These are phyloP conservation scores for Acanthoscelides obtectus DNA, from an alignment of 2,888 invertebrate genomes.

Conservation along the genomic window DNA sequence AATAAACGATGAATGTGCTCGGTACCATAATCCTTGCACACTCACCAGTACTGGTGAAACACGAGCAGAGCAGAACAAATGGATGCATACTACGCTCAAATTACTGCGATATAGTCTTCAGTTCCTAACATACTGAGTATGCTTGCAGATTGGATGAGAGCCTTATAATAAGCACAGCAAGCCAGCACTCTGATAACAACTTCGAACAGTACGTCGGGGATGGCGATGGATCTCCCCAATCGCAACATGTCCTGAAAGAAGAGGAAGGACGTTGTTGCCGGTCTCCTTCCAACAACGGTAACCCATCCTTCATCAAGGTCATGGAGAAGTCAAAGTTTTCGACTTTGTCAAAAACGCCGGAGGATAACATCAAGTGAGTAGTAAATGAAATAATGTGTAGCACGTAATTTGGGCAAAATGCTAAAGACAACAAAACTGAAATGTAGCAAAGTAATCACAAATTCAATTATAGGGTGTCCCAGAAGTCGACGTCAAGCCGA, in stretches of 20 bases:
- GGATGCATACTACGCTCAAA: too few relatives aligned
- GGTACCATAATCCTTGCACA: too few relatives aligned
- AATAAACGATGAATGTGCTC: too few relatives aligned
- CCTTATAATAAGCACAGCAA: slow-evolving; percentile 44
- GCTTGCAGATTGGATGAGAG: slow-evolving; percentile 55
- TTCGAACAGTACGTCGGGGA: slow-evolving; percentile 26
- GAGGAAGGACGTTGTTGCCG: slow-evolving; percentile 14
- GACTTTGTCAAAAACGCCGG: slow-evolving; percentile 39
- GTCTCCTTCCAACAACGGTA: slow-evolving; percentile 26
- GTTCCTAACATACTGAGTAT: slow-evolving; percentile 4
- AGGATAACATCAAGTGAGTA: slow-evolving; percentile 16
- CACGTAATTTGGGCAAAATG: too few relatives aligned
- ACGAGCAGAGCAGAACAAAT: too few relatives aligned
- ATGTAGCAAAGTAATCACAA: too few relatives aligned
- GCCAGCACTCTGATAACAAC: slow-evolving; percentile 13
- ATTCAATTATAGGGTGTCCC: too few relatives aligned
- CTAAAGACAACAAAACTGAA: too few relatives aligned
- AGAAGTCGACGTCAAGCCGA: too few relatives aligned
- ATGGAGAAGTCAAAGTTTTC: slow-evolving; percentile 47
- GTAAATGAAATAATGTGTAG: too few relatives aligned
- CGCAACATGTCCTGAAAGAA: slow-evolving; percentile 30
- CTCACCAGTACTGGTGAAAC: too few relatives aligned
- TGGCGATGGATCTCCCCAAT: slow-evolving; percentile 32
- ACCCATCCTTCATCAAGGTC: slow-evolving; percentile 44
- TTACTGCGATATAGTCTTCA: background rate